Evolutionary conservation across 2,888 invertebrate species (phyloP), one percentile per base, ranked within the genome.

Genomic region (Scaeva pyrastri): DNA sequence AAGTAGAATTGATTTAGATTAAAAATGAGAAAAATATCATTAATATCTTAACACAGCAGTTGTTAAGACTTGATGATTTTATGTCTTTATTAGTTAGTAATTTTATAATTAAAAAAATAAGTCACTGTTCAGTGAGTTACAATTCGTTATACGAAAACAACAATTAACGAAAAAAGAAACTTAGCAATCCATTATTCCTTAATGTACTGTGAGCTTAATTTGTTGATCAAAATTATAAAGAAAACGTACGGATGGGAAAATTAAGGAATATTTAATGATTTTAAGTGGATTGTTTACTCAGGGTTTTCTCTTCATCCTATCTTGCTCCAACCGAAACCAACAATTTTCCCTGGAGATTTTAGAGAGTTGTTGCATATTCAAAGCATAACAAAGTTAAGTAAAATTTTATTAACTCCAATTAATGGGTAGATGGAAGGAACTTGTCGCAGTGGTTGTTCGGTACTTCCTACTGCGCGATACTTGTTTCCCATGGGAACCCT

Each of bases 341-440:
- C 21, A 72, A 77, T 82, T 66, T 71, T 48, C 77, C 60, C 77
- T 73, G 19, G 58, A 60, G 73, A 73, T 68, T 68, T 72, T 39
- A 73, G 60, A 68, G 68, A 77, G 45, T 82, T 68, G 31, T 68
- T 72, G 72, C 77, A 82, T 77, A 82, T 68, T 77, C 68, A 73
- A 77, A 68, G 73, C 41, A 77, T 73, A 77, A 82, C 73, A 68
- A 82, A 68, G 60, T 62, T 77, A 72, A 82, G 58, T 77, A 56
- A 60, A 77, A 82, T 77, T 73, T 60, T 77, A 77, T 82, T 82
- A 77, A 82, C 82, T 82, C 52, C 77, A 82, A 82, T 73, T 82
- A 77, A 77, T 82, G 52, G 66, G 52, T 72, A 66, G 70, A 82
- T 73, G 68, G 77, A 68, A 62, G 72, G 50, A 82, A 77, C 66